Percentiles rank a stretch among this genome's conserved stretches.
These are phyloP conservation scores for Frieseomelitta varia DNA, from an alignment of 1,140 invertebrate species.

Conservation along the genomic window DNA sequence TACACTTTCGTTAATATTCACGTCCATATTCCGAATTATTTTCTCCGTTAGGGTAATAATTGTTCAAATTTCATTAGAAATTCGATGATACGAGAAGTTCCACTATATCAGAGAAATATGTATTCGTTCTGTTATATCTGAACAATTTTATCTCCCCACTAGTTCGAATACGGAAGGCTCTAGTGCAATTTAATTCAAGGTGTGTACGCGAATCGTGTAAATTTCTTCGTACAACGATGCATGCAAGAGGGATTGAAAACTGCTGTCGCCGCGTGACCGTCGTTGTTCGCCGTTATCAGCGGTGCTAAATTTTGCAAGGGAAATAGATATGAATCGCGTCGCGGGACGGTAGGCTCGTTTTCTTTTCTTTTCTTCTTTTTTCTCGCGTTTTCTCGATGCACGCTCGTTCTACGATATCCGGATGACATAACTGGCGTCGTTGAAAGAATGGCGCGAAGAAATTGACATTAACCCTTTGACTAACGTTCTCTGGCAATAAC, in stretches of 20 bases:
- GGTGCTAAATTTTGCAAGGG: conserved; percentile 1
- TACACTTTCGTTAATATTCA: too few species aligned
- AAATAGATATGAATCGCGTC: neutral
- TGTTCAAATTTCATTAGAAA: too few species aligned
- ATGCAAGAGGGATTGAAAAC: too few species aligned
- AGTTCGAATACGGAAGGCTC: too few species aligned
- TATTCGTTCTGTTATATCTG: too few species aligned
- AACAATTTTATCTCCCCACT: too few species aligned
- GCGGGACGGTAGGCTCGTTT: neutral
- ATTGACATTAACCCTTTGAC: neutral
- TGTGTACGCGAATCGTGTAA: neutral
- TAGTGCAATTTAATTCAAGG: neutral
- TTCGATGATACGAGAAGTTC: too few species aligned
- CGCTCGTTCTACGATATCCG: neutral
- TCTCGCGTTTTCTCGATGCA: conserved; percentile 23
- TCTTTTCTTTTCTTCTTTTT: conserved; percentile 1
- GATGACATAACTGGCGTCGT: neutral
- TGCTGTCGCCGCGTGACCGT: neutral
- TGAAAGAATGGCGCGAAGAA: neutral
- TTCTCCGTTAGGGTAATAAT: too few species aligned
- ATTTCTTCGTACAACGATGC: neutral
- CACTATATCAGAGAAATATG: too few species aligned
- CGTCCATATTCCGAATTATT: too few species aligned
- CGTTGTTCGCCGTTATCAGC: neutral
- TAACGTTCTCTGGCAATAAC: neutral